Percentiles rank a stretch among this genome's conserved stretches.
These are phyloP conservation scores for Hecatera dysodea DNA, from an alignment of 2,888 invertebrate genomes.

Conservation along the genomic window DNA sequence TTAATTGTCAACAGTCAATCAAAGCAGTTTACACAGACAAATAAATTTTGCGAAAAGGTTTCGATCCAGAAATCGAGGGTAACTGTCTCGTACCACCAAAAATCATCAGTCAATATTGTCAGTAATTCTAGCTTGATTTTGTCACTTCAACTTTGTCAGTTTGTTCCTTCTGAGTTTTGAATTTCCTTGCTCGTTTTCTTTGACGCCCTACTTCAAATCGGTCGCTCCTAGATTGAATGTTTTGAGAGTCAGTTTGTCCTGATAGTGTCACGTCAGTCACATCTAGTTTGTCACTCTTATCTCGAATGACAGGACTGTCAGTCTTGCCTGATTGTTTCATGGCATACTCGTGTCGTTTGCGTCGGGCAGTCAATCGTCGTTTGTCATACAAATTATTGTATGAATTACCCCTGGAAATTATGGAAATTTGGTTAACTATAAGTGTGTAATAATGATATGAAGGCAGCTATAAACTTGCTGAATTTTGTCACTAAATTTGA, in stretches of 20 bases:
- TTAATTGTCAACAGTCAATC: not conserved
- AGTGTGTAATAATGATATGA: too few species aligned
- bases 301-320: slow-evolving; percentile 49
- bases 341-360: slow-evolving; percentile 71
- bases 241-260: slow-evolving; percentile 32
- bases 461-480: not conserved
- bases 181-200: slow-evolving; percentile 30
- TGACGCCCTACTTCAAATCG: not conserved
- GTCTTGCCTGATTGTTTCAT: slow-evolving; percentile 58
- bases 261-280: slow-evolving; percentile 25
- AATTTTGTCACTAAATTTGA: not conserved
- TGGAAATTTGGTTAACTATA: not conserved
- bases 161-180: slow-evolving; percentile 15
- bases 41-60: not conserved
- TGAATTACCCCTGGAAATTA: slow-evolving; percentile 70
- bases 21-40: not conserved
- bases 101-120: slow-evolving; percentile 20
- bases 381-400: slow-evolving; percentile 70
- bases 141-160: slow-evolving; percentile 13
- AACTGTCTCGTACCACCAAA: not conserved
- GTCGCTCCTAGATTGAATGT: slow-evolving; percentile 32
- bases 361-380: slow-evolving; percentile 75
- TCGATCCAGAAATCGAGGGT: not conserved
- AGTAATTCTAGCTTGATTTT: slow-evolving; percentile 11
- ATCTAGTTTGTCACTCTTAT: slow-evolving; percentile 31